Evolutionary conservation across 2,797 vertebrate species (phyloP).

Genomic region (Monodelphis domestica): DNA sequence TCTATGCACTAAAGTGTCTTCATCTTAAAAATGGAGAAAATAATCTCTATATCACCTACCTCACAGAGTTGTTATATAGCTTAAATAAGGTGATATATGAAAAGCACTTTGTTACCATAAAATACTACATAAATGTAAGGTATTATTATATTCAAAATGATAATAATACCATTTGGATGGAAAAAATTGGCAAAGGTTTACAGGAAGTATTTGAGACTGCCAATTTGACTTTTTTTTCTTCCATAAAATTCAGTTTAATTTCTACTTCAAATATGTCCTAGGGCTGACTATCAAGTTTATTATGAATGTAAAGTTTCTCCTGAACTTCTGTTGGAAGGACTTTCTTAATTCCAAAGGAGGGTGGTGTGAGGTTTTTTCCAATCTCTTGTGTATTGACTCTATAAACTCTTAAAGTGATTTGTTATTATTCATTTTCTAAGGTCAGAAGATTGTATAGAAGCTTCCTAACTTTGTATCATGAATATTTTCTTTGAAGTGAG

Average conservation of each 20-base stretch:
- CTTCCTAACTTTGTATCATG: not conserved
- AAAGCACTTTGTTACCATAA: not conserved
- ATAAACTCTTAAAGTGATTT: not conserved
- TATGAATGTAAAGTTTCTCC: not conserved
- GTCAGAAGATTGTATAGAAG: not conserved
- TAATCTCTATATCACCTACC: not conserved
- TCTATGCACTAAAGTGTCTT: not conserved
- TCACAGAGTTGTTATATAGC: not conserved
- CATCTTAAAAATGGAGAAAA: not conserved
- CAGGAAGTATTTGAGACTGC: not conserved
- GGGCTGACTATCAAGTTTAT: not conserved
- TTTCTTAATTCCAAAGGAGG: not conserved
- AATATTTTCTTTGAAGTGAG: not conserved
- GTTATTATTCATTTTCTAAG: not conserved
- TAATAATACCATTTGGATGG: not conserved
- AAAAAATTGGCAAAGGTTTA: not conserved
- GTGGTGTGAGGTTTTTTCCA: not conserved
- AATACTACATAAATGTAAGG: not conserved
- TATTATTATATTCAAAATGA: not conserved
- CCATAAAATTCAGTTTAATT: not conserved
- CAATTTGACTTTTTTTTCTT: not conserved
- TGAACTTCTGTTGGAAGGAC: not conserved
- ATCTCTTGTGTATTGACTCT: not conserved
- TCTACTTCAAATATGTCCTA: not conserved
- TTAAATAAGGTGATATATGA: not conserved